Conservation (phyloP, 2,113 vertebrate species). For the Pelvicachromis taeniatus region DNA sequence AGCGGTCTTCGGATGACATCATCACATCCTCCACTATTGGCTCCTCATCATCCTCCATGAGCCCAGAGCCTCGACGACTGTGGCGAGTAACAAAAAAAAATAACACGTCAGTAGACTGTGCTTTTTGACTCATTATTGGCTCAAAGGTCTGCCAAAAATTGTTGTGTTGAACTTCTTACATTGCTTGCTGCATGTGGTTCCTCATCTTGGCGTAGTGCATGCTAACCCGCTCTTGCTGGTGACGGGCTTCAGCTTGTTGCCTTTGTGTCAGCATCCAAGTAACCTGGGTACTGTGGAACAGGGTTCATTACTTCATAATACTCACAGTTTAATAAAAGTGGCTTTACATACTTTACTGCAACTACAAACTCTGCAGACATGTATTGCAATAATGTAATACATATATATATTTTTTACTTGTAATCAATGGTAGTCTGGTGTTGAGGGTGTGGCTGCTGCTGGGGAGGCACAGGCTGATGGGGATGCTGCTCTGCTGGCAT, state of each 20-base stretch:
- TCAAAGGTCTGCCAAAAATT: neutral
- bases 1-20: constrained; percentile 97
- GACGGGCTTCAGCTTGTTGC: constrained; percentile 86
- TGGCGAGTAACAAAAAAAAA: neutral
- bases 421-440: constrained; percentile 88
- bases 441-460: constrained; percentile 55
- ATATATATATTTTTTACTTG: constrained; percentile 75
- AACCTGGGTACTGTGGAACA: constrained; percentile 84
- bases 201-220: constrained; percentile 96
- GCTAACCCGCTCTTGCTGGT: constrained; percentile 88
- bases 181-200: constrained; percentile 92
- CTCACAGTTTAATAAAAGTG: neutral
- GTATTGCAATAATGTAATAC: neutral
- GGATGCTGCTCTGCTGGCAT: constrained; percentile 81
- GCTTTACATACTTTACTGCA: neutral
- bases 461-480: constrained; percentile 60
- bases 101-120: neutral
- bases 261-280: constrained; percentile 97
- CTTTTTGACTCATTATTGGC: neutral
- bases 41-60: constrained; percentile 98
- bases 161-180: constrained; percentile 73
- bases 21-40: constrained; percentile 98
- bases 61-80: constrained; percentile 89
- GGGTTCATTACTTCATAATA: neutral
- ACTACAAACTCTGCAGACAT: neutral